Percentiles rank a stretch among this genome's conserved stretches.
Conservation (phyloP, 2,113 vertebrate species). For the Jaculus jaculus region DNA sequence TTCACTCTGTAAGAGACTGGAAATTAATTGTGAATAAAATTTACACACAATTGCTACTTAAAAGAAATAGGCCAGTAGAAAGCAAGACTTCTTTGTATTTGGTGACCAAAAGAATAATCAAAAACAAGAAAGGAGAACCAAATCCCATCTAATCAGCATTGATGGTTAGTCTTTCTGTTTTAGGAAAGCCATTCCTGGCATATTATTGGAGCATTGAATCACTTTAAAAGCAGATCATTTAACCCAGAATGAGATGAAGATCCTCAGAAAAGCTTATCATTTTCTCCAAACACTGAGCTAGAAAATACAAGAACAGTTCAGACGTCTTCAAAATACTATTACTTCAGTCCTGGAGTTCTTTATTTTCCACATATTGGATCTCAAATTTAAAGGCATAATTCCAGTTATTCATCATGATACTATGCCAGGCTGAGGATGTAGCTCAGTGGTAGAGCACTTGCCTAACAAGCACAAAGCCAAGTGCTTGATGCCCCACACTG, state of each 20-base stretch:
- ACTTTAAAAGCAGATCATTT: constrained; percentile 38
- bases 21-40: constrained; percentile 48
- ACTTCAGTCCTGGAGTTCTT: neutral
- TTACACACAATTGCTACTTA: neutral
- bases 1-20: neutral
- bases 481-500: too few species aligned
- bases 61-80: neutral
- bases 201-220: neutral
- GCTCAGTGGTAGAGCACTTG: neutral
- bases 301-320: neutral
- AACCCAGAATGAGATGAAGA: constrained; percentile 36
- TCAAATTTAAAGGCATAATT: neutral
- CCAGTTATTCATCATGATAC: neutral
- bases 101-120: constrained; percentile 36
- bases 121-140: constrained; percentile 52
- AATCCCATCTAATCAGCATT: constrained; percentile 26
- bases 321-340: neutral
- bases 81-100: neutral
- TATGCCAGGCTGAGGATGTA: too few species aligned
- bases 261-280: constrained; percentile 25
- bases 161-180: too few species aligned
- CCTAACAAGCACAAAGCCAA: neutral
- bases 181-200: constrained; percentile 28
- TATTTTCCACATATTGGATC: neutral
- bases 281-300: neutral